Conservation (phyloP, 2,888 invertebrate species). For the Alloplasta piceator region DNA sequence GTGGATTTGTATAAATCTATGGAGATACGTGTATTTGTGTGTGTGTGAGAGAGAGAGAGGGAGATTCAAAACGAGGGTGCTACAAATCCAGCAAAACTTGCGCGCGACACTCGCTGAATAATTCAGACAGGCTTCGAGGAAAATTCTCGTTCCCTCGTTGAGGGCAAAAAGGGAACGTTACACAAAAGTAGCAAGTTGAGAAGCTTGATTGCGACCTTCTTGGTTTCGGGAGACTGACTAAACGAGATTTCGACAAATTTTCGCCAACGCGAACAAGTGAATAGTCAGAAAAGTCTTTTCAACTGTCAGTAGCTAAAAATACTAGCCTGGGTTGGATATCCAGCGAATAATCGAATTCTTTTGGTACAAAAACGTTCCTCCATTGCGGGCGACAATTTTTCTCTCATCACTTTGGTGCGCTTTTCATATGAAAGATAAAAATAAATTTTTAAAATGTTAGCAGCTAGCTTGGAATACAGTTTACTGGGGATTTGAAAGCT, state of each 20-base stretch:
- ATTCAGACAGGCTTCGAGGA: conserved; percentile 75
- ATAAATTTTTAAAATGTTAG: no score
- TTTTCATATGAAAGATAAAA: no score
- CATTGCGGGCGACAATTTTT: no score
- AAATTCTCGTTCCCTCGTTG: conserved; percentile 31
- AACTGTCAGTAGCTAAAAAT: no score
- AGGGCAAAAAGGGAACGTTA: conserved; percentile 22
- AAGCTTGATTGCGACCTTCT: conserved; percentile 57
- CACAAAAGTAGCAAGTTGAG: conserved; percentile 27
- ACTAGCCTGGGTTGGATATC: no score
- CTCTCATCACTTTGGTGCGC: no score
- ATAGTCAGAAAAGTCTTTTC: background rate
- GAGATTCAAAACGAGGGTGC: conserved; percentile 73
- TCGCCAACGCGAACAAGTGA: conserved; percentile 3
- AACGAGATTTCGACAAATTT: conserved; percentile 29
- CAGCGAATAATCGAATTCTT: no score
- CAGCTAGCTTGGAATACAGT: no score
- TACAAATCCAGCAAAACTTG: conserved; percentile 82
- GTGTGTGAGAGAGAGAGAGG: no score
- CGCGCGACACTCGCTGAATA: conserved; percentile 81
- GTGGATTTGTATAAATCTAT: conserved; percentile 1
- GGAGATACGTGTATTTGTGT: conserved; percentile 2
- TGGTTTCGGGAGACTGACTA: conserved; percentile 18
- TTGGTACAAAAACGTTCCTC: no score
- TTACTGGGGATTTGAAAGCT: no score